These are phyloP conservation scores for Sclerodermus sp. DNA, from an alignment of 2,888 invertebrate species.

Conservation along the genomic window DNA sequence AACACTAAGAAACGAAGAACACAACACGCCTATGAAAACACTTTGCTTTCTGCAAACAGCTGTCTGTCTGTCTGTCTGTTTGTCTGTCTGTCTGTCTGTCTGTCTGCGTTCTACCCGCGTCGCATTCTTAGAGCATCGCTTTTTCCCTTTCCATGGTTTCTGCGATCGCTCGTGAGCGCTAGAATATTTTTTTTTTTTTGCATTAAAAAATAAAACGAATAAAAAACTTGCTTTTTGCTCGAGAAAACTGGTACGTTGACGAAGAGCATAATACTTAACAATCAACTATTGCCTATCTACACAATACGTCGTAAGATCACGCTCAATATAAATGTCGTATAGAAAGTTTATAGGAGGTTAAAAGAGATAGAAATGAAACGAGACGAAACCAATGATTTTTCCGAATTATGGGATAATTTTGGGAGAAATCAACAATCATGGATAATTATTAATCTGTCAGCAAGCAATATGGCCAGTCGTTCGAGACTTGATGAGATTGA, in stretches of 20 bases:
- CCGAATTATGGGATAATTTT: no score
- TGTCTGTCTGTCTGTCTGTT: neutral
- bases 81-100: no score
- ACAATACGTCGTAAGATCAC: conserved; percentile 50
- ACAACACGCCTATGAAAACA: conserved; percentile 21
- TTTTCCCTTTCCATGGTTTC: conserved; percentile 7
- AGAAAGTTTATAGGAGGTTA: conserved; percentile 22
- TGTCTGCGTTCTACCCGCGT: neutral
- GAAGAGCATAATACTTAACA: no score
- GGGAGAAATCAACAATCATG: no score
- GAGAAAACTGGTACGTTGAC: no score
- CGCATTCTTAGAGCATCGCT: conserved; percentile 38
- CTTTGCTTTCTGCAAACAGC: neutral
- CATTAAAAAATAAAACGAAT: conserved; percentile 17
- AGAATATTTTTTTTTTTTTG: conserved; percentile 21
- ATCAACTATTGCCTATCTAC: conserved; percentile 50
- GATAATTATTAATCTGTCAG: no score
- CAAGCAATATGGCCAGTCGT: no score
- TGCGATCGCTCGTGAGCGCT: no score
- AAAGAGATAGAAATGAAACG: conserved; percentile 14
- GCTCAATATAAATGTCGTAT: conserved; percentile 51
- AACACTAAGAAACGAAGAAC: conserved; percentile 35
- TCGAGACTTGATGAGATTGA: no score
- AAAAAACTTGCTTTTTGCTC: no score
- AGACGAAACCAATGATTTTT: conserved; percentile 1